Conservation (phyloP, 37 sponge, comb jelly and placozoan species). For the Amphimedon queenslandica region DNA sequence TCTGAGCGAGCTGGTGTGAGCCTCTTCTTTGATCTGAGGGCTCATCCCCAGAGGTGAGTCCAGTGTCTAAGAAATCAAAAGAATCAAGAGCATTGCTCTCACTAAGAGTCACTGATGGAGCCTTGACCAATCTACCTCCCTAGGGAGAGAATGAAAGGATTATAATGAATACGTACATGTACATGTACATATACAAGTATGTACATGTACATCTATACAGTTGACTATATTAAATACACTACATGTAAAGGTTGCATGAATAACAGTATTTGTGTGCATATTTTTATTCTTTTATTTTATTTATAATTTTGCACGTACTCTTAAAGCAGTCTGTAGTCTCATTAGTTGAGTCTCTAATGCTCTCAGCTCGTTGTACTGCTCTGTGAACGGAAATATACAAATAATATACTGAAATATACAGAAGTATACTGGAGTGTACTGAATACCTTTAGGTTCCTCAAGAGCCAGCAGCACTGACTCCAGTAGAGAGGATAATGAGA, state of each 20-base stretch:
- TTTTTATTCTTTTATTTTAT: too few relatives aligned
- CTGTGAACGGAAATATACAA: too few relatives aligned
- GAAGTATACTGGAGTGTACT: conserved; percentile 5
- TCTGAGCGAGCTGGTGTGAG: background rate
- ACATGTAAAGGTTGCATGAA: too few relatives aligned
- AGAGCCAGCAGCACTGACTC: conserved; percentile 33
- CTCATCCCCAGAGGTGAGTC: too few relatives aligned
- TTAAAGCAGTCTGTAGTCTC: conserved; percentile 35
- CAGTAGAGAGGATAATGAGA: conserved; percentile 22
- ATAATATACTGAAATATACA: background rate
- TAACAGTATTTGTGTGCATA: too few relatives aligned
- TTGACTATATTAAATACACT: too few relatives aligned
- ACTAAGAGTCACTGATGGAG: conserved; percentile 35
- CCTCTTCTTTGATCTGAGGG: background rate
- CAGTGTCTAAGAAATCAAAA: conserved; percentile 53
- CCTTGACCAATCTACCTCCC: conserved; percentile 5
- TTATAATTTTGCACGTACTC: conserved; percentile 20
- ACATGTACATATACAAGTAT: background rate
- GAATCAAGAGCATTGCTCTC: conserved; percentile 52
- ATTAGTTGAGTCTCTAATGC: conserved; percentile 37
- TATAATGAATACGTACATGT: background rate
- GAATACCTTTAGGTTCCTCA: conserved; percentile 58
- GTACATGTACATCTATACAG: too few relatives aligned
- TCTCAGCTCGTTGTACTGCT: conserved; percentile 34
- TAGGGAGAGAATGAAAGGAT: background rate